Percentiles rank a stretch among this genome's conserved stretches.
Evolutionary conservation across 2,888 invertebrate species (phyloP).

Genomic region (Ctena decussata): DNA sequence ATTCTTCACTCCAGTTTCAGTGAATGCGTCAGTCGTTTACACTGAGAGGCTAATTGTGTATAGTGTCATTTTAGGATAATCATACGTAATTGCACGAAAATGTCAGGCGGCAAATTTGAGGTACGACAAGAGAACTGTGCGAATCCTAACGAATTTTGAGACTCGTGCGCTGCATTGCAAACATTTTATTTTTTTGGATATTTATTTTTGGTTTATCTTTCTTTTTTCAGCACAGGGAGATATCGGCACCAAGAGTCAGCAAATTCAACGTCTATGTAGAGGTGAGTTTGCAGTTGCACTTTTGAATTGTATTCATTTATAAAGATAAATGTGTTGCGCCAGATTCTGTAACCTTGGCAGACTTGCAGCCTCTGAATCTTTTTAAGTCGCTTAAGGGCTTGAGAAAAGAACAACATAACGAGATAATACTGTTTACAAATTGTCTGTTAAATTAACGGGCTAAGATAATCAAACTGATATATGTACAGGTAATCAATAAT

Average conservation of each 20-base stretch:
- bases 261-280: constrained; percentile 93
- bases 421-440: no score
- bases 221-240: constrained; percentile 77
- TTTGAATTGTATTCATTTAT: no score
- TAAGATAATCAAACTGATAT: no score
- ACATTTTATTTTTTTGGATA: neutral
- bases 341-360: neutral
- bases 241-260: constrained; percentile 87
- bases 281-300: no score
- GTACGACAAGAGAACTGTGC: no score
- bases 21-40: neutral
- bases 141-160: no score
- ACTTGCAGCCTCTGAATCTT: neutral
- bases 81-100: neutral
- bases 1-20: neutral
- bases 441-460: no score
- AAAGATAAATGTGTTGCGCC: no score
- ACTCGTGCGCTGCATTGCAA: no score
- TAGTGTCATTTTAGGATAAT: neutral
- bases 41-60: no score
- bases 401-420: no score
- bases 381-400: neutral
- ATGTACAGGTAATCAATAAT: no score
- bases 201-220: constrained; percentile 9
- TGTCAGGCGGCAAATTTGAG: neutral